Evolutionary conservation across 1,140 invertebrate species (phyloP), one percentile per base, ranked within the genome.

Genomic region (Catajapyx aquilonaris): DNA sequence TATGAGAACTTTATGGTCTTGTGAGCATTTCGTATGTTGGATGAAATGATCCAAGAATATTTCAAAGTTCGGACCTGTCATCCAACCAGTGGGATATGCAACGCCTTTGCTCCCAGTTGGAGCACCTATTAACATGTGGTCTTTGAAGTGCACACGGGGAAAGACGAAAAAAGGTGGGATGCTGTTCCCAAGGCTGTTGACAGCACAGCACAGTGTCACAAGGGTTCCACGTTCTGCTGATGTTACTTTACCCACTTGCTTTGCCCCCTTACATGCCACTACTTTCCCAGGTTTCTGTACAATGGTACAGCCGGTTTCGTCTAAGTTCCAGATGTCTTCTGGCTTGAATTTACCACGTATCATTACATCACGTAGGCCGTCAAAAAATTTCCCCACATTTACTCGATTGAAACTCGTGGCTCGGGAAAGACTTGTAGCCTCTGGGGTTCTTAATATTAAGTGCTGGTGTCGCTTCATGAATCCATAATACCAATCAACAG

Each of bases 201-300:
- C 43, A 37, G 41, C 44, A 39, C 38, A 43, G 17, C 39, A 44
- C 23, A 52, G 31, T 15, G 57, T 63, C n/a, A 57, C 54, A 23
- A 57, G 44, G 22, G 43, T 45, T 13, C 58, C 54, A 41, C 52
- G 35, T 46, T 61, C 58, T 28, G 49, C 55, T 7, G 51, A 56
- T 20, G 49, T 53, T 5, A 52, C 38, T 40, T 43, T 35, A 11
- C 54, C 54, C 18, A 61, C 44, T 48, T 59, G 55, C 43, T 51
- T 55, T 13, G 38, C 20, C 4, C 48, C 48, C 49, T 46, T 52
- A 10, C 22, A 39, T 34, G 52, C 51, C 23, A 62, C 28, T 25
- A 60, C 44, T 49, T 52, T 60, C 10, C 34, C 36, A 13, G 52
- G n/a, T n/a, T n/a, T n/a, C n/a, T n/a, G n/a, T n/a, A n/a, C n/a